These are phyloP conservation scores for Pristionchus fissidentatus DNA, from an alignment of 2,888 invertebrate genomes.

Conservation along the genomic window DNA sequence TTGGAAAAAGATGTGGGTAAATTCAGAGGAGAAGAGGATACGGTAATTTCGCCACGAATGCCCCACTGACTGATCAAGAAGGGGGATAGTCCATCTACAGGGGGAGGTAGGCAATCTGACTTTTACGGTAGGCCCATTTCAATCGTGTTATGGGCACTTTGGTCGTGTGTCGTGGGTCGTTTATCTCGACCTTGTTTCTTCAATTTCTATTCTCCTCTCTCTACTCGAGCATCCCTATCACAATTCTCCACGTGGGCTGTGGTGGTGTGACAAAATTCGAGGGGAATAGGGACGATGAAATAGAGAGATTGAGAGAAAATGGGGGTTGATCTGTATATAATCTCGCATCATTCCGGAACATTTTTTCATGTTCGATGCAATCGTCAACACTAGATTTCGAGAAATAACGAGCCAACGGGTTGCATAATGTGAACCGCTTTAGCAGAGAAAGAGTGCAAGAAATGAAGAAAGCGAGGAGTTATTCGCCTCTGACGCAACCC, in stretches of 20 bases:
- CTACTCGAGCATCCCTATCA: not conserved
- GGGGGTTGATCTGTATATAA: too few species aligned
- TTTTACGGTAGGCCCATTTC: conserved; percentile 39
- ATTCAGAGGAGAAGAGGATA: too few species aligned
- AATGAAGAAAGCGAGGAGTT: too few species aligned
- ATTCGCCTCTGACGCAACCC: too few species aligned
- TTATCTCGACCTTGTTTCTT: not conserved
- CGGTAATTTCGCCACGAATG: conserved; percentile 4
- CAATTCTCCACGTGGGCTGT: conserved; percentile 15
- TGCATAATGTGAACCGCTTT: too few species aligned
- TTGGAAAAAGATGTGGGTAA: too few species aligned
- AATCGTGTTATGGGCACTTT: not conserved
- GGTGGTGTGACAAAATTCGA: conserved; percentile 27
- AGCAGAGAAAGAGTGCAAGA: too few species aligned
- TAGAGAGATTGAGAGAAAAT: not conserved
- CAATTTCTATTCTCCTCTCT: conserved; percentile 16
- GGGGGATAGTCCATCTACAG: conserved; percentile 34
- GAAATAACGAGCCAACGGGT: too few species aligned
- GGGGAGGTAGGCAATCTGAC: conserved; percentile 4
- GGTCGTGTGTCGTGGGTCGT: not conserved
- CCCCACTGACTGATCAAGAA: too few species aligned
- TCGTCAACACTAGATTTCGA: too few species aligned
- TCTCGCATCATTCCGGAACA: not conserved
- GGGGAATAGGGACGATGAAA: not conserved
- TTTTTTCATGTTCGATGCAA: too few species aligned